A percentile compares a stretch with the other conserved stretches of the same genome.
These are phyloP conservation scores for Leptonema lineaticorne DNA, from an alignment of 1,140 invertebrate genomes.

Conservation along the genomic window DNA sequence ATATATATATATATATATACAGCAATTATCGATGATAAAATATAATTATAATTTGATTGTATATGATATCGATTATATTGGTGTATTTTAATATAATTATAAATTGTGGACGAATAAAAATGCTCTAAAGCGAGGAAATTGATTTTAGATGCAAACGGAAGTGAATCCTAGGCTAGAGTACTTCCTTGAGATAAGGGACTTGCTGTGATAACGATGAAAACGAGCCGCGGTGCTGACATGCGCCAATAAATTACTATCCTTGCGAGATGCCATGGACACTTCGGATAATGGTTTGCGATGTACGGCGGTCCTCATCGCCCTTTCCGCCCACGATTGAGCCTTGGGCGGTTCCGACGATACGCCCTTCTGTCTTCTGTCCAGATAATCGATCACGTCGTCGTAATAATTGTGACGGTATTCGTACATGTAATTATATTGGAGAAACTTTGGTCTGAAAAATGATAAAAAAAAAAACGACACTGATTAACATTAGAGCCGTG, in stretches of 20 bases:
- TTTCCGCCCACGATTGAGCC: conserved; percentile 80
- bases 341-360: conserved; percentile 67
- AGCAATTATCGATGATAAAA: background rate
- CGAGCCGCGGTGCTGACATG: conserved; percentile 58
- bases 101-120: background rate
- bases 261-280: conserved; percentile 42
- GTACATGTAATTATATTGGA: conserved; percentile 80
- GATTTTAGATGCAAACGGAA: conserved; percentile 51
- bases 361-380: conserved; percentile 73
- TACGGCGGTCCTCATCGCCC: conserved; percentile 69
- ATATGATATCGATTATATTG: background rate
- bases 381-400: conserved; percentile 77
- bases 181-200: conserved; percentile 63
- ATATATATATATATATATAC: background rate
- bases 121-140: background rate
- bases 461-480: background rate
- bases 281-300: conserved; percentile 48
- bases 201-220: conserved; percentile 62
- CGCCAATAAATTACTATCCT: conserved; percentile 55
- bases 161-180: conserved; percentile 57
- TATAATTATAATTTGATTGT: background rate
- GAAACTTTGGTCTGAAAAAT: conserved; percentile 66
- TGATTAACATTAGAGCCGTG: background rate
- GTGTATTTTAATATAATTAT: background rate
- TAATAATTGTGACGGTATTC: conserved; percentile 83